Evolutionary conservation across 2,113 vertebrate species (phyloP), one percentile per base, ranked within the genome.

Genomic region (Poeciliopsis occidentalis): DNA sequence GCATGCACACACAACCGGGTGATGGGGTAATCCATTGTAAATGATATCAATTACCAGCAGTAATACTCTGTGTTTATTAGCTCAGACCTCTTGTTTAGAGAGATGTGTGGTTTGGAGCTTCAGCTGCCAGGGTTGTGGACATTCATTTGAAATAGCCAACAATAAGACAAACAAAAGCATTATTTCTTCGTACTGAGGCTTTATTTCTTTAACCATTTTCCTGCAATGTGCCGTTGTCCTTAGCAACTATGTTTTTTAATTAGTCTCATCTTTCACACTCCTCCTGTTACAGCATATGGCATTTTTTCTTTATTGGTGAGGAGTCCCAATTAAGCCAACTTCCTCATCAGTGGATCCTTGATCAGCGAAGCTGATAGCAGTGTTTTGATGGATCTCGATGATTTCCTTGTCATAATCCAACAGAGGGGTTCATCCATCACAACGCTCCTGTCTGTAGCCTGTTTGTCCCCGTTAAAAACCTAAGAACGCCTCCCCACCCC

Each of bases 21-120:
- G 81, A 83, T 81, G 79, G 79, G 82, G 79, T 83, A 82, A 89
- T 88, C 54, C 64, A 80, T 87, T 91, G 80, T 89, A 90, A 93
- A 91, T 86, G 27, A 86, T 85, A 88, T 89, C 61, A 88, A 85
- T 91, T 85, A 88, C 77, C 70, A 22, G 73, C 76, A 69, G 63
- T 27, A 76, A 83, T 85, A 80, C 61, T 61, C 85, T 67, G 27
- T 79, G 73, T 85, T 75, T 81, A 70, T 88, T 75, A 83, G 79
- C 62, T 47, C 69, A n/a, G 30, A 47, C 63, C 29, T 66, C 51
- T 61, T 86, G 77, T 87, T 32, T 84, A 64, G 60, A 27, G 8
- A 70, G 29, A 67, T 76, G 51, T 66, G 65, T 82, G 70, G 81
- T 11, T 76, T 31, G 34, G 24, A 26, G 6, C 60, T 12, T 75